These are phyloP conservation scores for Hoplias malabaricus DNA, from an alignment of 2,113 vertebrate genomes.

Conservation along the genomic window DNA sequence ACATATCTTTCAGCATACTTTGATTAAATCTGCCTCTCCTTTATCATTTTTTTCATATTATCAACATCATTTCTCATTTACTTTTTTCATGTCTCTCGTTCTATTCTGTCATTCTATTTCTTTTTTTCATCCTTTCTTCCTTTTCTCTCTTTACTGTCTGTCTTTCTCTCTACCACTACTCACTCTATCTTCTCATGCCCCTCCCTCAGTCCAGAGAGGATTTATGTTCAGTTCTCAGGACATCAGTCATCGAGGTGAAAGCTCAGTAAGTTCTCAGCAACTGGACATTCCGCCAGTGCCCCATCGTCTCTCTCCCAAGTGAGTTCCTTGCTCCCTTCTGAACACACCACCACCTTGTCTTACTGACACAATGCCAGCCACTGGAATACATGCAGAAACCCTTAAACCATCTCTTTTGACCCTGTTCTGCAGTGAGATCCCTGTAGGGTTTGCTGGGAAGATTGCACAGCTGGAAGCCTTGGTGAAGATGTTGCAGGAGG, in stretches of 20 bases:
- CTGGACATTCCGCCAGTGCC: constrained; percentile 83
- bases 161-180: neutral
- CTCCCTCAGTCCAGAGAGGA: constrained; percentile 85
- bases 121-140: neutral
- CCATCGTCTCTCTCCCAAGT: constrained; percentile 87
- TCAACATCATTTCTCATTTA: neutral
- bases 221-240: constrained; percentile 88
- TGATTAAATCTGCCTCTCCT: neutral
- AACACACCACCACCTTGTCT: neutral
- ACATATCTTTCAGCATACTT: neutral
- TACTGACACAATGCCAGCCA: neutral
- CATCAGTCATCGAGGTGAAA: constrained; percentile 84
- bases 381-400: neutral
- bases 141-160: neutral
- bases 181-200: neutral
- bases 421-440: constrained; percentile 79
- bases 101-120: neutral
- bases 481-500: constrained; percentile 95
- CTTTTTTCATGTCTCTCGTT: neutral
- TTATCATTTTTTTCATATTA: too few relatives aligned
- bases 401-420: neutral
- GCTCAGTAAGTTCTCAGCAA: constrained; percentile 85
- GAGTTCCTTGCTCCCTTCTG: neutral
- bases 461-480: constrained; percentile 93
- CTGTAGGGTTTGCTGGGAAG: constrained; percentile 89